Conservation (phyloP, 2,888 invertebrate species). For the Cosmia pyralina region DNA sequence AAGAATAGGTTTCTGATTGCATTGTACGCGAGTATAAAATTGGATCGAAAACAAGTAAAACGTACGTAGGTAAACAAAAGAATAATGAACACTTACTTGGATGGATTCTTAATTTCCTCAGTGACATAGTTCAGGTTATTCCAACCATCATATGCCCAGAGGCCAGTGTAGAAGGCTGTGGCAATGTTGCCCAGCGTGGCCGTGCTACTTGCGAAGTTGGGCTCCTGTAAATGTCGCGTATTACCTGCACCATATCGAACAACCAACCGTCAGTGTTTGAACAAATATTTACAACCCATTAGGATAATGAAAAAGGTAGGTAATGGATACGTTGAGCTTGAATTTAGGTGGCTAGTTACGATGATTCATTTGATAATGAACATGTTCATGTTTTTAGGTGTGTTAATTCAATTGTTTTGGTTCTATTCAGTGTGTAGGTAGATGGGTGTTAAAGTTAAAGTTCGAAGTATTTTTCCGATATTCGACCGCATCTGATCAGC, state of each 20-base stretch:
- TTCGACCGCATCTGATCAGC: slow-evolving; percentile 18
- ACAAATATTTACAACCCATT: slow-evolving; percentile 80
- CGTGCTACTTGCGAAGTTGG: slow-evolving; percentile 93
- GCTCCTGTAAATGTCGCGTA: slow-evolving; percentile 95
- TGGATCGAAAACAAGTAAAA: slow-evolving; percentile 5
- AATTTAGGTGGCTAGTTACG: slow-evolving; percentile 25
- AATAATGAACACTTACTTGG: slow-evolving; percentile 90
- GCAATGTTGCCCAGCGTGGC: slow-evolving; percentile 96
- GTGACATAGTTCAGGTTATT: slow-evolving; percentile 99
- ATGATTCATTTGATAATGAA: slow-evolving; percentile 42
- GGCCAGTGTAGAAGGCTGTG: slow-evolving; percentile 97
- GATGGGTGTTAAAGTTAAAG: slow-evolving; percentile 5
- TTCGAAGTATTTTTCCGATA: slow-evolving; percentile 15
- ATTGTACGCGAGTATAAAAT: slow-evolving; percentile 6
- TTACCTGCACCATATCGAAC: slow-evolving; percentile 93
- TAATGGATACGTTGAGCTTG: slow-evolving; percentile 44
- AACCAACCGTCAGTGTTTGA: slow-evolving; percentile 86
- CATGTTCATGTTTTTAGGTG: slow-evolving; percentile 2
- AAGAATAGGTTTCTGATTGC: slow-evolving; percentile 8
- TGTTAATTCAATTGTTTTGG: slow-evolving; percentile 17
- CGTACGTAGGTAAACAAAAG: neutral
- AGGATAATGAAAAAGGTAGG: slow-evolving; percentile 63
- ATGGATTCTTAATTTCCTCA: slow-evolving; percentile 99
- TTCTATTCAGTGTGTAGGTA: slow-evolving; percentile 9
- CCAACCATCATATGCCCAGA: slow-evolving; percentile 99